These are phyloP conservation scores for Griposia aprilina DNA, from an alignment of 2,888 invertebrate species.

Conservation along the genomic window DNA sequence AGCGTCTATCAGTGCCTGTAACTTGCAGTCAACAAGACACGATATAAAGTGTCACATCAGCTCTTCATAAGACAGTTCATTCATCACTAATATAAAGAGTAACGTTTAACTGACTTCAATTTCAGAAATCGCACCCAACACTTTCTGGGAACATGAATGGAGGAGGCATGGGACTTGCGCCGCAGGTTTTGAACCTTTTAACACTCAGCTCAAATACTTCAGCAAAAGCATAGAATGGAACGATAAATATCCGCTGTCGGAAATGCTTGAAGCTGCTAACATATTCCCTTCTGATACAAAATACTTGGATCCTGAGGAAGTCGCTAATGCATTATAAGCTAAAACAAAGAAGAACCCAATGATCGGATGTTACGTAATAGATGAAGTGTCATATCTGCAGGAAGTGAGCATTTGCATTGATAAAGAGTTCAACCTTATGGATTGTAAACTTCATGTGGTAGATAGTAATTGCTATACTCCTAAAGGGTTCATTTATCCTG, in stretches of 20 bases:
- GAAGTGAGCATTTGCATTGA: slow-evolving; percentile 30
- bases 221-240: slow-evolving; percentile 31
- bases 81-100: background rate
- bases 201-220: slow-evolving; percentile 24
- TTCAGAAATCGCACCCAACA: background rate
- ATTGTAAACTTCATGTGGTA: slow-evolving; percentile 16
- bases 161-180: slow-evolving; percentile 18
- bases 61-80: background rate
- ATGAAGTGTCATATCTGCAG: background rate
- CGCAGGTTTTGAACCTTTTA: slow-evolving; percentile 2
- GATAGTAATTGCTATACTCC: slow-evolving; percentile 14
- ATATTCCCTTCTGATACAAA: slow-evolving; percentile 15
- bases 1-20: too few species aligned
- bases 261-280: slow-evolving; percentile 22
- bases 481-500: slow-evolving; percentile 19
- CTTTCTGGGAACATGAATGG: slow-evolving; percentile 13
- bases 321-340: slow-evolving; percentile 1
- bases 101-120: background rate
- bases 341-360: slow-evolving; percentile 11
- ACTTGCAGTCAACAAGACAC: too few species aligned
- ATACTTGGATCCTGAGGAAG: slow-evolving; percentile 7
- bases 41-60: too few species aligned
- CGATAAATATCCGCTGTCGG: background rate
- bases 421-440: slow-evolving; percentile 21
- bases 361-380: slow-evolving; percentile 16